phyloP scores from a whole-genome alignment of 1,140 invertebrate genomes.

The Samia ricini region DNA sequence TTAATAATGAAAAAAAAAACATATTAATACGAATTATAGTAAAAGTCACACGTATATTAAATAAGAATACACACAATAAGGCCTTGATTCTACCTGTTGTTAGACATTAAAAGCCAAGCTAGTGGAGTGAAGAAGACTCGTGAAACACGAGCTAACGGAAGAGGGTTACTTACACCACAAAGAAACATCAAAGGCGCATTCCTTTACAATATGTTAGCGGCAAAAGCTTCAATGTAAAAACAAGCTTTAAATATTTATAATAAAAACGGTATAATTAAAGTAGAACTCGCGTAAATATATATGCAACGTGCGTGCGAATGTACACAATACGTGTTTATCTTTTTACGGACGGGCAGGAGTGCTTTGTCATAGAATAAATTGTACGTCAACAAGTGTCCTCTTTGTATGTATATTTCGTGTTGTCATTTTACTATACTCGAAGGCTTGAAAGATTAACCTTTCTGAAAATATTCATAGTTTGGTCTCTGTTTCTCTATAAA shows the following conservation, averaged over 20 bases:
- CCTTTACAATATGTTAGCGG: neutral
- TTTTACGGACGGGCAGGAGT: neutral
- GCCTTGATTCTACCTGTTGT: neutral
- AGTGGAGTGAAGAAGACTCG: neutral
- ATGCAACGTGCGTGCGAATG: neutral
- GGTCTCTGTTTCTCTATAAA: neutral
- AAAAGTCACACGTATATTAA: neutral
- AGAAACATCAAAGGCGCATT: conserved; percentile 1
- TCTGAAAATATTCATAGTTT: neutral
- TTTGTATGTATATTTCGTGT: neutral
- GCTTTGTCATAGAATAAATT: neutral
- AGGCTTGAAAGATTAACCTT: neutral
- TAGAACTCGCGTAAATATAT: neutral
- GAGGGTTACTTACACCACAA: neutral
- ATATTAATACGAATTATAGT: too few relatives aligned
- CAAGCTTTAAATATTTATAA: neutral
- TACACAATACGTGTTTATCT: neutral
- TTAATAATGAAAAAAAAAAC: too few relatives aligned
- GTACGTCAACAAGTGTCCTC: neutral
- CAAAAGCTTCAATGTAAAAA: neutral
- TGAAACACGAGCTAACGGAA: neutral
- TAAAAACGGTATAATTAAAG: neutral
- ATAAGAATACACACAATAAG: neutral
- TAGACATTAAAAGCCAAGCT: neutral
- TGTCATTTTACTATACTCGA: neutral